Conservation (phyloP, 2,888 invertebrate species). For the Acrobasis suavella region DNA sequence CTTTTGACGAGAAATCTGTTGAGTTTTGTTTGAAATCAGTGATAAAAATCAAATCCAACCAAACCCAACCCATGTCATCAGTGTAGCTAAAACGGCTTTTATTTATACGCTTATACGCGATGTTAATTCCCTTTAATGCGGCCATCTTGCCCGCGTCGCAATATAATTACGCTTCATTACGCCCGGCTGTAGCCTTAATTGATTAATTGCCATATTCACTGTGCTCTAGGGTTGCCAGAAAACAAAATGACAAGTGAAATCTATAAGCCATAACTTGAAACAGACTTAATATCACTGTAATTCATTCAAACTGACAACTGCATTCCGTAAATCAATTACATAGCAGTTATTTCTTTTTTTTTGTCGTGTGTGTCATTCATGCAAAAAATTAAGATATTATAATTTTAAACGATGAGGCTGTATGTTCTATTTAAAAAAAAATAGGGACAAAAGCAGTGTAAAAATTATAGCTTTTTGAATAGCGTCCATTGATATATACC, state of each 20-base stretch:
- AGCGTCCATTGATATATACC: no score
- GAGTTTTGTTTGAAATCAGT: not conserved
- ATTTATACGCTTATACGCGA: constrained; percentile 9
- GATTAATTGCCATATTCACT: constrained; percentile 58
- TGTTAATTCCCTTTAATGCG: constrained; percentile 22
- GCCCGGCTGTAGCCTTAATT: constrained; percentile 61
- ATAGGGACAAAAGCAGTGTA: no score
- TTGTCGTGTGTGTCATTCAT: no score
- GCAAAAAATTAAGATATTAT: no score
- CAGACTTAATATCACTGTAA: no score
- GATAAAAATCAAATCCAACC: not conserved
- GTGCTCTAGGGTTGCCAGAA: constrained; percentile 19
- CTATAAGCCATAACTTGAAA: not conserved
- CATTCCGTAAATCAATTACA: no score
- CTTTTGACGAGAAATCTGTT: not conserved
- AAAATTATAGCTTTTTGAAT: no score
- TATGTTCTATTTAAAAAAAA: no score
- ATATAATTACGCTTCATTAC: constrained; percentile 71
- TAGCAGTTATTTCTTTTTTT: no score
- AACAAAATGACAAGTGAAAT: not conserved
- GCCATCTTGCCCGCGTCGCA: constrained; percentile 46
- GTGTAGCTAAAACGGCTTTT: not conserved
- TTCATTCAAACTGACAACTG: no score
- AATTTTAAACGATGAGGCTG: no score
- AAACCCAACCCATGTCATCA: not conserved